phyloP scores from a whole-genome alignment of 2,888 invertebrate genomes.

The Eumerus sabulonum region DNA sequence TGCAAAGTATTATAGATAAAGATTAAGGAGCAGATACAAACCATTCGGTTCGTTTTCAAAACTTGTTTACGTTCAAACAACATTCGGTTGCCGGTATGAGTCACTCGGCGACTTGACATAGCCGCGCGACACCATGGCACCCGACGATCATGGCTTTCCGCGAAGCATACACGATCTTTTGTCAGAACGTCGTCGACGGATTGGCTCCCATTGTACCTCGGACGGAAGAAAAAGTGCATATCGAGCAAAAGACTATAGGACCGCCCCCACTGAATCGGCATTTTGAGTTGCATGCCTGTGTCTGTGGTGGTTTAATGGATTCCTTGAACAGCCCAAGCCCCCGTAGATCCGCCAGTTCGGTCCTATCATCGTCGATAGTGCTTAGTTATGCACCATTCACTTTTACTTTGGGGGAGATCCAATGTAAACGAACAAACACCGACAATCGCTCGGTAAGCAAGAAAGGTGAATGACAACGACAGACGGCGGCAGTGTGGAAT shows the following conservation, averaged over 20 bases:
- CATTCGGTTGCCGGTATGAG: slow-evolving; percentile 28
- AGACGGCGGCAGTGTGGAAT: too few species aligned
- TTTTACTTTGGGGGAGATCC: slow-evolving; percentile 25
- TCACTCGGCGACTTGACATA: slow-evolving; percentile 6
- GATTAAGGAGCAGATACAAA: slow-evolving; percentile 11
- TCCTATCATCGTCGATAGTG: not conserved
- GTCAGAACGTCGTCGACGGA: slow-evolving; percentile 13
- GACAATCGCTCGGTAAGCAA: too few species aligned
- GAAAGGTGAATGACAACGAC: too few species aligned
- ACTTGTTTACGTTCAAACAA: slow-evolving; percentile 3
- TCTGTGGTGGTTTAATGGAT: slow-evolving; percentile 44
- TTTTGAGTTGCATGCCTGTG: slow-evolving; percentile 9
- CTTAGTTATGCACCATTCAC: slow-evolving; percentile 51
- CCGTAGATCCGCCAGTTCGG: slow-evolving; percentile 25
- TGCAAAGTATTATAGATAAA: not conserved
- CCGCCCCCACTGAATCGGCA: slow-evolving; percentile 31
- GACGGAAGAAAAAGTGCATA: slow-evolving; percentile 19
- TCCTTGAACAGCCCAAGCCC: slow-evolving; percentile 44
- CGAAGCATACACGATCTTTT: not conserved
- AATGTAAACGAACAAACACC: too few species aligned
- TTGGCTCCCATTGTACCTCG: not conserved
- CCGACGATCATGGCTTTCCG: slow-evolving; percentile 21
- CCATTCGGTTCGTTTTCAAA: slow-evolving; percentile 6
- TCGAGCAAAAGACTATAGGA: slow-evolving; percentile 19
- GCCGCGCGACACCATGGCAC: too few species aligned